A percentile compares a stretch with the other conserved stretches of the same genome.
Conservation (phyloP, 2,888 invertebrate genomes). For the Drosophila koepferae region DNA sequence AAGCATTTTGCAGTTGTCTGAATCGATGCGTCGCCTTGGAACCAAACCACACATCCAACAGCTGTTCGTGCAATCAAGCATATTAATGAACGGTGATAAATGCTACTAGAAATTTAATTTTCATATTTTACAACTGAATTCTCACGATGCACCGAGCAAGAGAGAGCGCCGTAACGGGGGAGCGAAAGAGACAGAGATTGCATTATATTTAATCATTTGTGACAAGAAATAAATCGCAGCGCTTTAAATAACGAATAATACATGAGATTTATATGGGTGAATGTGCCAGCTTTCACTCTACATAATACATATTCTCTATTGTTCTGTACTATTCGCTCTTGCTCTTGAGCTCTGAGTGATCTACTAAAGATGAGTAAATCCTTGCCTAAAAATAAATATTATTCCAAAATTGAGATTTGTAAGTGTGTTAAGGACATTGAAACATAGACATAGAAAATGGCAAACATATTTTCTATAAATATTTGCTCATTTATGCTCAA, state of each 20-base stretch:
- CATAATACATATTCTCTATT: slow-evolving; percentile 24
- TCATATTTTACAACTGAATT: slow-evolving; percentile 49
- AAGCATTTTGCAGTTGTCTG: slow-evolving; percentile 55
- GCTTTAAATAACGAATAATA: slow-evolving; percentile 36
- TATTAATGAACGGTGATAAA: slow-evolving; percentile 68
- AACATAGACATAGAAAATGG: not conserved
- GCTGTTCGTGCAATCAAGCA: slow-evolving; percentile 77
- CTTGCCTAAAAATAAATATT: slow-evolving; percentile 52
- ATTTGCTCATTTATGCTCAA: not conserved
- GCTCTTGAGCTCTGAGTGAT: slow-evolving; percentile 32
- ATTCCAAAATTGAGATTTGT: slow-evolving; percentile 50
- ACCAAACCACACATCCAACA: slow-evolving; percentile 49
- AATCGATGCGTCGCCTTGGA: slow-evolving; percentile 45
- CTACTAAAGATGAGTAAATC: slow-evolving; percentile 43
- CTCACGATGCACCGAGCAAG: not conserved
- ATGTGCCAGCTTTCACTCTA: slow-evolving; percentile 23
- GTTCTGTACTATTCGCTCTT: slow-evolving; percentile 4
- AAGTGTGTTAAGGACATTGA: slow-evolving; percentile 21
- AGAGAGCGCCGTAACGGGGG: not conserved
- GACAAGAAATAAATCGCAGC: slow-evolving; percentile 76
- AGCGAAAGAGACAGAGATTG: slow-evolving; percentile 21
- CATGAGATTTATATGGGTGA: slow-evolving; percentile 8
- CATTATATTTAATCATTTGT: slow-evolving; percentile 76
- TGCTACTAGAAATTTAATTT: slow-evolving; percentile 56
- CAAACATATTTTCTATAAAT: not conserved